Base-by-base conservation (phyloP, 2,888 invertebrate species). In the Trypoxylon attenuatum region DNA sequence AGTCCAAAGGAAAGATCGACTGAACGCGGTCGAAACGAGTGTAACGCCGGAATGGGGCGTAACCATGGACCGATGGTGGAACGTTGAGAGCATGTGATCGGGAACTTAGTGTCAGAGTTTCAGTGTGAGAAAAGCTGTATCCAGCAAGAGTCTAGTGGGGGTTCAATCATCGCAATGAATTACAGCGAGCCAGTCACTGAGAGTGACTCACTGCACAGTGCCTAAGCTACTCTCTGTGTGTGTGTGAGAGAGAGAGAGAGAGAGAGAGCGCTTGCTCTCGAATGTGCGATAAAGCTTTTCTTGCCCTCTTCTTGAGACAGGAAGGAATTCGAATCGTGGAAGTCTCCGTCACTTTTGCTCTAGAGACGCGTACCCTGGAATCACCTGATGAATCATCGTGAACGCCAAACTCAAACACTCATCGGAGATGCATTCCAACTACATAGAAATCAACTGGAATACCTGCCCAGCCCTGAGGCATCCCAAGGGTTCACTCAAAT, bases 141-240 rank as follows among this genome's bases (percentile, higher is more conserved):
- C 39, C 29, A n/a, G 21, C 13, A 16, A 19, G 19, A 22, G 13
- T 15, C 2, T 23, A 55, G 72, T 53, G 59, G 61, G 64, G 62
- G 58, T 60, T 70, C 75, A 77, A 81, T 82, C 76, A 73, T 75
- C 79, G 77, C 80, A 80, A 82, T 82, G 82, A 82, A 82, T 82
- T 82, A 82, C 82, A 82, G 78, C 78, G 77, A 82, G 74, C 76
- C 77, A 79, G 76, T 76, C 81, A 74, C 75, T 69, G 66, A 64
- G 69, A 71, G 72, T 82, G 82, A 77, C 72, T 79, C 76, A 76
- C 76, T 56, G 47, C 54, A n/a, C n/a, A 49, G 59, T 54, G 45
- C 50, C 50, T 55, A 59, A 51, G 47, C 43, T 66, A 65, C 59
- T 53, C 62, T 54, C n/a, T n/a, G n/a, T n/a, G n/a, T n/a, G n/a